These are phyloP conservation scores for Benthosema pterotum DNA, from an alignment of 2,797 vertebrate species.

Conservation along the genomic window DNA sequence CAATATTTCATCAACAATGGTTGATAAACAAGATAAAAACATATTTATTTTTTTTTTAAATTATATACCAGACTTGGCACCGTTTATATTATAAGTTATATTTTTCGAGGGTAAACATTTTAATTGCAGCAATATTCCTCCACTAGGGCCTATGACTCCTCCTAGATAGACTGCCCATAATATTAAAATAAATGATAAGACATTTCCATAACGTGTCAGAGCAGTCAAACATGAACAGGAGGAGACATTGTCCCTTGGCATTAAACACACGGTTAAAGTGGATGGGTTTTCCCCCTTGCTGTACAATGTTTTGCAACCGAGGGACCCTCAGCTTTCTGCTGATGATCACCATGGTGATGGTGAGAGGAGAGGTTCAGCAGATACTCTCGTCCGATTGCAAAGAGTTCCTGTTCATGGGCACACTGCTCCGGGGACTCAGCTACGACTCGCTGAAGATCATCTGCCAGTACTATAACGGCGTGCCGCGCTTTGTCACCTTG, in stretches of 20 bases:
- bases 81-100: no score
- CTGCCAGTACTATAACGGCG: conserved; percentile 81
- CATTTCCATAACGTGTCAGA: conserved; percentile 54
- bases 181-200: conserved; percentile 45
- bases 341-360: conserved; percentile 28
- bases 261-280: conserved; percentile 12
- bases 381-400: conserved; percentile 83
- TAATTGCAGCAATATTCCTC: conserved; percentile 22
- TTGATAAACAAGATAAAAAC: no score
- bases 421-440: conserved; percentile 78
- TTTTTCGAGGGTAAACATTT: not conserved
- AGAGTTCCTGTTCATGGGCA: conserved; percentile 81
- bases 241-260: conserved; percentile 12
- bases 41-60: no score
- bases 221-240: conserved; percentile 6
- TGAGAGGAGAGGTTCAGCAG: conserved; percentile 67
- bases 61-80: no score
- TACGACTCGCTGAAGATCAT: conserved; percentile 77
- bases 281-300: not conserved
- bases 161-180: conserved; percentile 11
- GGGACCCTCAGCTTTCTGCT: conserved; percentile 37
- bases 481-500: conserved; percentile 82
- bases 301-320: conserved; percentile 37
- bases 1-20: no score
- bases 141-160: not conserved